phyloP scores from a whole-genome alignment of 2,888 invertebrate species.

The Microchrysa polita region DNA sequence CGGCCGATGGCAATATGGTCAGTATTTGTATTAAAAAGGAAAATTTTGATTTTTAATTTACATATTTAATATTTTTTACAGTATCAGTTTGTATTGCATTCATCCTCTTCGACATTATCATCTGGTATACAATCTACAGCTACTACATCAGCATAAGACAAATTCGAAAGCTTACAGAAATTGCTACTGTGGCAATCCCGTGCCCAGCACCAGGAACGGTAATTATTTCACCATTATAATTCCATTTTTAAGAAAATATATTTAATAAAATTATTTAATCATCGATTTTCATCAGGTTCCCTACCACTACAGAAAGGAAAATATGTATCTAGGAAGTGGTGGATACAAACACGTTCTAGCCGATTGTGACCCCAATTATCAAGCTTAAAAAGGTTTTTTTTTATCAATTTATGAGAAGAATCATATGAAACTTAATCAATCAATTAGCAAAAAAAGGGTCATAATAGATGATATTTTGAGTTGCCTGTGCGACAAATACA shows the following conservation, averaged over 20 bases:
- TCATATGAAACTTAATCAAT: too few species aligned
- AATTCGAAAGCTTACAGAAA: conserved; percentile 63
- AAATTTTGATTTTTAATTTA: too few species aligned
- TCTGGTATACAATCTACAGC: conserved; percentile 62
- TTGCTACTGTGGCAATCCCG: conserved; percentile 64
- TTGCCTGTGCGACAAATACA: too few species aligned
- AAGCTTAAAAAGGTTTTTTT: too few species aligned
- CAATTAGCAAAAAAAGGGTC: not conserved
- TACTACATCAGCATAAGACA: conserved; percentile 61
- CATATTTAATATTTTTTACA: conserved; percentile 50
- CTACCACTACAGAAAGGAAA: conserved; percentile 62
- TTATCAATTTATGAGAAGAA: too few species aligned
- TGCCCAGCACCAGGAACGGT: conserved; percentile 63
- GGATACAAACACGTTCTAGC: conserved; percentile 63
- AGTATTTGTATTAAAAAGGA: conserved; percentile 54
- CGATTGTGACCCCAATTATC: conserved; percentile 51
- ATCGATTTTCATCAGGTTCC: conserved; percentile 58
- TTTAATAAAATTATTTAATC: not conserved
- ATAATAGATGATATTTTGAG: too few species aligned
- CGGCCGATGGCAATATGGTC: conserved; percentile 59
- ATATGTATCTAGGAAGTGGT: conserved; percentile 63
- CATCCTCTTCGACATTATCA: conserved; percentile 58
- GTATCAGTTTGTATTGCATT: conserved; percentile 58
- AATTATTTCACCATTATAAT: conserved; percentile 53
- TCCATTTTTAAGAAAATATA: conserved; percentile 11